phyloP scores from a whole-genome alignment of 1,140 invertebrate genomes.

The Eufriesea mexicana region DNA sequence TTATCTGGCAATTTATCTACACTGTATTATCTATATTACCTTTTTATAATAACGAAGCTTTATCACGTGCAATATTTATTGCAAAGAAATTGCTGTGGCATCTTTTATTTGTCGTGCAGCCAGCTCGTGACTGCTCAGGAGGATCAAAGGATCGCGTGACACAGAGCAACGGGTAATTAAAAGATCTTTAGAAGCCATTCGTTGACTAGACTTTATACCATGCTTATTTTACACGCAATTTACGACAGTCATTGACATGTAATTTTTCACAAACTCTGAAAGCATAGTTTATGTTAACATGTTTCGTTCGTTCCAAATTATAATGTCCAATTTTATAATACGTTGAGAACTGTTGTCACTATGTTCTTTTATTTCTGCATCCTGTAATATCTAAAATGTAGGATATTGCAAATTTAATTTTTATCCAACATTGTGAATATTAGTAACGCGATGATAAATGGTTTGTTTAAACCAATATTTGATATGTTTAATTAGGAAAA shows the following conservation, averaged over 20 bases:
- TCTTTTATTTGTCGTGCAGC: background rate
- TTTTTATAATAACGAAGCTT: background rate
- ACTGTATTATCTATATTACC: too few relatives aligned
- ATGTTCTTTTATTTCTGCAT: background rate
- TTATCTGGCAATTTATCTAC: background rate
- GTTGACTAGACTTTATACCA: background rate
- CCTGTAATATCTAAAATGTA: too few relatives aligned
- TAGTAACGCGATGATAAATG: too few relatives aligned
- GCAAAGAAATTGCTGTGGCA: background rate
- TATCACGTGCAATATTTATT: background rate
- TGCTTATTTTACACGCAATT: conserved; percentile 36
- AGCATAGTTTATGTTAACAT: background rate
- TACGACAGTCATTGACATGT: background rate
- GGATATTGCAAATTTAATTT: too few relatives aligned
- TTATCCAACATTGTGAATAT: too few relatives aligned
- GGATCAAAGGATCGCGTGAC: conserved; percentile 55
- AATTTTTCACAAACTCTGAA: background rate
- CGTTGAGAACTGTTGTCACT: too few relatives aligned
- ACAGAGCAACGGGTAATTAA: conserved; percentile 52
- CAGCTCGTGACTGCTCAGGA: conserved; percentile 30
- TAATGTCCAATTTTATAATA: background rate
- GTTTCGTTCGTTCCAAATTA: background rate
- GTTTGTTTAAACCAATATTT: too few relatives aligned
- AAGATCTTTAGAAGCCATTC: conserved; percentile 39
- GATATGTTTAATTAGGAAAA: too few relatives aligned